Conservation (phyloP, 2,113 vertebrate species). For the Gopherus flavomarginatus region DNA sequence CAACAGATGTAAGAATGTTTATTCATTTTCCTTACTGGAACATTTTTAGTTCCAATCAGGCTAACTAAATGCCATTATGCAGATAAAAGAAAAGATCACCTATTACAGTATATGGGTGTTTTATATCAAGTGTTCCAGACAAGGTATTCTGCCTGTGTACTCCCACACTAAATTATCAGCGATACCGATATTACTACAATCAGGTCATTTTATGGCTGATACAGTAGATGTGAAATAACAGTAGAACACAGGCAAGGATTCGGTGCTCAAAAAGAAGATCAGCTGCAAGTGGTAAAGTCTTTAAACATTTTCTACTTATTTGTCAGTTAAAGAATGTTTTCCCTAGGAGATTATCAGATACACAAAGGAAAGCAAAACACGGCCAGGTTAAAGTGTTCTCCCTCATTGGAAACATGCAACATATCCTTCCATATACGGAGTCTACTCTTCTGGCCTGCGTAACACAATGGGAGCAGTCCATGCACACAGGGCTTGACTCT, state of each 20-base stretch:
- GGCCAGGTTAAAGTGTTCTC: not conserved
- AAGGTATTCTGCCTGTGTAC: not conserved
- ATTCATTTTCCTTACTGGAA: not conserved
- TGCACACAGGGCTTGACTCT: not conserved
- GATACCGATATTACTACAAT: not conserved
- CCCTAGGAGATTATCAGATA: not conserved
- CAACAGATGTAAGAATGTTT: not conserved
- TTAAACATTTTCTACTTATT: not conserved
- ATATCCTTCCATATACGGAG: not conserved
- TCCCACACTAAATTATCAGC: conserved; percentile 13
- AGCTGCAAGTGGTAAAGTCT: not conserved
- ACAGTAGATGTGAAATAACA: not conserved
- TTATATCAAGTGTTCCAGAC: not conserved
- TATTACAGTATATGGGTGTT: not conserved
- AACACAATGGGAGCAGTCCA: not conserved
- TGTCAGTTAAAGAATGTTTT: not conserved
- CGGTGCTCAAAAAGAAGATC: not conserved
- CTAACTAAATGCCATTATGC: not conserved
- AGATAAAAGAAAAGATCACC: not conserved
- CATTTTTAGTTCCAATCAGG: conserved; percentile 25
- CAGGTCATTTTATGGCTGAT: not conserved
- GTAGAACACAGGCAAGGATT: not conserved
- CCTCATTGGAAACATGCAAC: not conserved
- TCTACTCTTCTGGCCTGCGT: fast-evolving
- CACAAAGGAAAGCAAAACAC: not conserved